Conservation (phyloP, 2,888 invertebrate genomes). For the Imbricaverruca yamaguchii region DNA sequence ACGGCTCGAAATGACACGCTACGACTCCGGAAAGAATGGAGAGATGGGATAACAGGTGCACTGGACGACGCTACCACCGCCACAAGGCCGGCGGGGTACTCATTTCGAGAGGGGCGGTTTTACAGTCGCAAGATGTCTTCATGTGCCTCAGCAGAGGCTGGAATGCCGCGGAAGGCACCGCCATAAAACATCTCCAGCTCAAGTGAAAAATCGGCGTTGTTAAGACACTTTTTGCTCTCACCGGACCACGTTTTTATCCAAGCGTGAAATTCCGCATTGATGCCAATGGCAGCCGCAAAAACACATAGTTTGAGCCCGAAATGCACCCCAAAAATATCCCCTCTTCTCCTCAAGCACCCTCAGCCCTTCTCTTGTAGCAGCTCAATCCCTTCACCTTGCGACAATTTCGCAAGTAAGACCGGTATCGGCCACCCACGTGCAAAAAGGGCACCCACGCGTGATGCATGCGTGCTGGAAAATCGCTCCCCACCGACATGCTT, state of each 20-base stretch:
- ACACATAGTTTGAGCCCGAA: neutral
- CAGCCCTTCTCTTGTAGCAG: neutral
- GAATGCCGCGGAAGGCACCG: neutral
- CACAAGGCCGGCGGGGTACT: neutral
- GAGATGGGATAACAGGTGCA: too few species aligned
- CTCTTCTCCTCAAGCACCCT: neutral
- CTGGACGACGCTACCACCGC: neutral
- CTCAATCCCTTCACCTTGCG: neutral
- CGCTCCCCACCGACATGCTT: neutral
- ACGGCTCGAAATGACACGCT: too few species aligned
- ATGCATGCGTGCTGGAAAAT: too few species aligned
- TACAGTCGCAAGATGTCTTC: neutral
- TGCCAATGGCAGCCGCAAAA: neutral
- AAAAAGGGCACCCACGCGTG: too few species aligned
- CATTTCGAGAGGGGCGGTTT: neutral
- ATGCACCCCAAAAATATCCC: too few species aligned
- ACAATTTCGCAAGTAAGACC: too few species aligned
- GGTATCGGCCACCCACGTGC: too few species aligned
- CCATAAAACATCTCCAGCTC: neutral
- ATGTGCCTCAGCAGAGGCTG: neutral
- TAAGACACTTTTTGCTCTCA: neutral
- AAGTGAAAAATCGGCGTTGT: neutral
- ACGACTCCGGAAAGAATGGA: too few species aligned
- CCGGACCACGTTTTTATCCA: neutral
- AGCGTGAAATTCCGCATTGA: neutral